Evolutionary conservation across 2,888 invertebrate species (phyloP).

Genomic region (Coecobrya sp.): DNA sequence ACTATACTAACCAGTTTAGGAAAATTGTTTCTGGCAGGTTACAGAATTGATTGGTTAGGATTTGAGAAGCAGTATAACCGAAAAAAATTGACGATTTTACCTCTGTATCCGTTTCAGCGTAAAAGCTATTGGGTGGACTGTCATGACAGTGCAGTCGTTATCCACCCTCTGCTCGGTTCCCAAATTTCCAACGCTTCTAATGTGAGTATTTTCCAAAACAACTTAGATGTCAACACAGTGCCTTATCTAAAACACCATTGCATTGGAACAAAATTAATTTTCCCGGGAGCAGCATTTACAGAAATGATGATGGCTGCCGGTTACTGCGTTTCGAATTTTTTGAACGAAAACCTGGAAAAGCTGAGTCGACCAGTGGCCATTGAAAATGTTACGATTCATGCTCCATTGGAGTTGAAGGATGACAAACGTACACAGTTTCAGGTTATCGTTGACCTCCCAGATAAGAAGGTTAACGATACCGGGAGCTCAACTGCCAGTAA

Average conservation of each 20-base stretch:
- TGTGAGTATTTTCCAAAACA: constrained; percentile 53
- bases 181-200: constrained; percentile 4
- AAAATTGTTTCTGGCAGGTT: background rate
- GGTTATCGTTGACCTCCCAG: constrained; percentile 39
- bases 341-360: background rate
- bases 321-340: background rate
- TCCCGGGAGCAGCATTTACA: constrained; percentile 68
- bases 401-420: constrained; percentile 62
- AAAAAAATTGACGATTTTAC: constrained; percentile 11
- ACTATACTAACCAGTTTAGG: constrained; percentile 30
- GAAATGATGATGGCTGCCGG: constrained; percentile 79
- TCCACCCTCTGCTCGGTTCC: constrained; percentile 61
- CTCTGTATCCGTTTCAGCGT: constrained; percentile 61
- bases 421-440: background rate
- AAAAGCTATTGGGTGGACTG: constrained; percentile 50
- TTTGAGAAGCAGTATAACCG: constrained; percentile 42
- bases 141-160: background rate
- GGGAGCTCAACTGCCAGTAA: no score
- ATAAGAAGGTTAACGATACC: no score
- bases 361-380: constrained; percentile 45
- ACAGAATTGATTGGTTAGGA: constrained; percentile 59
- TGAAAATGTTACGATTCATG: constrained; percentile 46
- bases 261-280: constrained; percentile 59
- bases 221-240: constrained; percentile 5
- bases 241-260: constrained; percentile 68